Base-by-base conservation (phyloP, 2,113 vertebrate species). In the Daubentonia madagascariensis region DNA sequence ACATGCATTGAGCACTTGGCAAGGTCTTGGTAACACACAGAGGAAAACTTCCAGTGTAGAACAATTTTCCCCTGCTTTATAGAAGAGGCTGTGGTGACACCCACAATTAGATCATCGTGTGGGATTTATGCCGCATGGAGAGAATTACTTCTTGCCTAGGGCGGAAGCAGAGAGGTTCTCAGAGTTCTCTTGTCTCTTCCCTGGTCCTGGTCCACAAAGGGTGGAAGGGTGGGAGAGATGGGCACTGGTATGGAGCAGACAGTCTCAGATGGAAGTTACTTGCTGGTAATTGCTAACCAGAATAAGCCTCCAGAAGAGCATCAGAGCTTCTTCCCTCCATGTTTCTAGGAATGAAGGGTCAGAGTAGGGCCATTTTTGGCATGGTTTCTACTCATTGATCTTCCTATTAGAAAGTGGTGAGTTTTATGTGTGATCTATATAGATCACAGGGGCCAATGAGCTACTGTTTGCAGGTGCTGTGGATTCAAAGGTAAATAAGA, bases 91-190 rank as follows among this genome's bases (percentile, higher is more conserved):
- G 5, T 67, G 89, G 90, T 95, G 90, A 95, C 75, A 63, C 73
- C 87, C 95, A 48, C 0, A 1, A 59, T 96, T 94, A 98, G 76
- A n/a, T 96, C 96, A 84, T 79, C 0, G 8, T 86, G 95, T 98
- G 79, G 75, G 48, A 43, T 93, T 96, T 83, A 32, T 59, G 80
- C 65, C 79, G 25, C 59, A 30, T 4, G 8, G 86, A 54, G 75
- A 94, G 93, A 78, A 87, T 95, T 37, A 48, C 84, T 96, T 85
- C 50, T 80, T 40, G 52, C 61, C 45, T 95, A 4, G 3, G 63
- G 68, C 50, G 76, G 85, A 91, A 50, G 67, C 72, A 96, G n/a
- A 83, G 70, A 75, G 43, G 18, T 83, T 96, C 57, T 68, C 92
- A 87, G 73, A 92, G 57, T 80, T 65, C 75, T 92, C n/a, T 23